phyloP scores from a whole-genome alignment of 2,888 invertebrate genomes.

The Netelia fuscicornis region DNA sequence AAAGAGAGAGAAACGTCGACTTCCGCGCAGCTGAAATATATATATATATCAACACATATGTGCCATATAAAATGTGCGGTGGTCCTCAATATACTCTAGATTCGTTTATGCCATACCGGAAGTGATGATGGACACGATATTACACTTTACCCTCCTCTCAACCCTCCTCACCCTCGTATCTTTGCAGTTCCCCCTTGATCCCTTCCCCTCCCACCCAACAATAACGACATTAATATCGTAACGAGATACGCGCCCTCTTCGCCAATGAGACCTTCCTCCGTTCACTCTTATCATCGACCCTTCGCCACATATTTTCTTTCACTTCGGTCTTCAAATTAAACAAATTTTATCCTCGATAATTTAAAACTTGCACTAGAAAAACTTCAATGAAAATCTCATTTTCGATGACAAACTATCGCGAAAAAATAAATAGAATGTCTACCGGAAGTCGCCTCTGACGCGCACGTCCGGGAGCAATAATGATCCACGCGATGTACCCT shows the following conservation, averaged over 20 bases:
- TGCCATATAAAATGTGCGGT: slow-evolving; percentile 47
- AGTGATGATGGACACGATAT: slow-evolving; percentile 77
- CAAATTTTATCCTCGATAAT: not conserved
- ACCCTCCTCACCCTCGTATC: slow-evolving; percentile 12
- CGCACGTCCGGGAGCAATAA: no score
- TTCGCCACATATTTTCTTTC: slow-evolving; percentile 6
- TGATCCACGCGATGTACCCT: not conserved
- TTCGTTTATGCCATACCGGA: slow-evolving; percentile 79
- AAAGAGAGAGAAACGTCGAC: slow-evolving; percentile 47
- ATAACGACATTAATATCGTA: slow-evolving; percentile 60
- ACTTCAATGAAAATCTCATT: not conserved
- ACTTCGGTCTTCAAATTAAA: not conserved
- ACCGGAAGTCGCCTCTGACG: no score
- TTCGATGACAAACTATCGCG: not conserved
- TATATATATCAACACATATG: slow-evolving; percentile 1
- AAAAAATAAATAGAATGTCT: no score
- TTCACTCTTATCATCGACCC: slow-evolving; percentile 4
- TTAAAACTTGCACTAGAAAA: no score
- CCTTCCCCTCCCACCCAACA: not conserved
- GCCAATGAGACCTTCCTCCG: slow-evolving; percentile 54
- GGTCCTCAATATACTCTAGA: slow-evolving; percentile 75
- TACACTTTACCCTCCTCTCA: slow-evolving; percentile 41
- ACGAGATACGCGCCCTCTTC: slow-evolving; percentile 53
- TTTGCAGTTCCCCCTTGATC: not conserved
- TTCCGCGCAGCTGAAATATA: slow-evolving; percentile 50